Base-by-base conservation (phyloP, 23 tunicate species). In the Styela clava region DNA sequence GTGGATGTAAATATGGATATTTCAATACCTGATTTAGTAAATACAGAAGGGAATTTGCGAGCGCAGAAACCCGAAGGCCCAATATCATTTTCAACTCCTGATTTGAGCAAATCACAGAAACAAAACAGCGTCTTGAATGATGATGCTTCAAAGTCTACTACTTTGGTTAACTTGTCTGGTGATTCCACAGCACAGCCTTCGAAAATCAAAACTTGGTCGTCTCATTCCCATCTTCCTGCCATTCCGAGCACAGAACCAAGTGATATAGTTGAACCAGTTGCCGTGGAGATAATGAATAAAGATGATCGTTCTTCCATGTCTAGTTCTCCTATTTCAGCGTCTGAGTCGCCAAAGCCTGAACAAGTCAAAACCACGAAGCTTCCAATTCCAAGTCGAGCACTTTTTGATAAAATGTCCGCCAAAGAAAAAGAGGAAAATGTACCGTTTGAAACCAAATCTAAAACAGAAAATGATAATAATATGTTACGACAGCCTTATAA, bases 211-310 rank as follows among this genome's bases (percentile, higher is more conserved):
- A 70, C 97, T 22, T 91, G 97, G 97, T 87, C 97, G 5, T 91
- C 97, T 28, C 87, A 83, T 51, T 91, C 97, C 31, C 78, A 91
- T 37, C 82, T 91, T 68, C 97, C 97, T 1, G 63, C 95, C 18
- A 76, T 76, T 27, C 81, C 81, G 18, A 22, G 37, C 65, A 44
- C 33, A 33, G 71, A 67, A 27, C 30, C 30, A 18, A 12, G 0
- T 52, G 81, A 52, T 2, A 1, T 1, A 16, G 64, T 76, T 18
- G 21, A 52, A 24, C 81, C 81, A 21, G 64, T 51, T 25, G 64
- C 81, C 24, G 81, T 24, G 24, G 81, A 76, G 24, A 76, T 44
- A 7, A 36, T 35, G n/a, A 52, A 56, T 26, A 67, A 67, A 29
- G 71, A 67, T 22, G 81, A 76, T 44, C 81, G 52, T 12, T 76